These are phyloP conservation scores for Cetoscarus ocellatus DNA, from an alignment of 2,797 vertebrate genomes.

Conservation along the genomic window DNA sequence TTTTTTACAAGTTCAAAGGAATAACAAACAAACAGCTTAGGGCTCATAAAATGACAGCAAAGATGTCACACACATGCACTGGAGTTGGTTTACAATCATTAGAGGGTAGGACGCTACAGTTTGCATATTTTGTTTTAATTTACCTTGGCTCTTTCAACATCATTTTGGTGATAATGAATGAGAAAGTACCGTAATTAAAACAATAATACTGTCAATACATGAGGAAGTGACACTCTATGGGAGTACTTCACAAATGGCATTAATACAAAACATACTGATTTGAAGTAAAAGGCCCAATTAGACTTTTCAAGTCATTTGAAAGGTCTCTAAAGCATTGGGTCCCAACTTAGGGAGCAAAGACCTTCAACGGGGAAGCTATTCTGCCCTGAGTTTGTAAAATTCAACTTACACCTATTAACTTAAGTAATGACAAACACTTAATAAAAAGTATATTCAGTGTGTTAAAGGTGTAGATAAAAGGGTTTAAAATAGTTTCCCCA, in stretches of 20 bases:
- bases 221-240: neutral
- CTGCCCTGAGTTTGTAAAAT: too few species aligned
- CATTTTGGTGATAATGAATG: constrained; percentile 11
- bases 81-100: constrained; percentile 51
- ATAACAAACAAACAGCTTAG: constrained; percentile 1
- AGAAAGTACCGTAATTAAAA: neutral
- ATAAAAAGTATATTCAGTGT: too few species aligned
- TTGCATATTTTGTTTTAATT: constrained; percentile 34
- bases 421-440: too few species aligned
- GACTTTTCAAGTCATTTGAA: constrained; percentile 44
- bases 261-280: constrained; percentile 4
- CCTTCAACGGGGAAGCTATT: too few species aligned
- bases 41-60: neutral
- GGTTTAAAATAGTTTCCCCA: too few species aligned
- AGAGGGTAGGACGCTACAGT: constrained; percentile 7
- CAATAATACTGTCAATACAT: neutral
- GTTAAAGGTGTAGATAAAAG: too few species aligned
- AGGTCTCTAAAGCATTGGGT: neutral
- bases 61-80: constrained; percentile 7
- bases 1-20: neutral
- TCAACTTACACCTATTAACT: too few species aligned
- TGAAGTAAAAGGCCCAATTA: neutral
- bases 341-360: too few species aligned
- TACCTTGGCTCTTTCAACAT: constrained; percentile 12
- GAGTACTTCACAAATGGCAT: neutral